Evolutionary conservation across 1,140 invertebrate species (phyloP).

Genomic region (Monomorium pharaonis): DNA sequence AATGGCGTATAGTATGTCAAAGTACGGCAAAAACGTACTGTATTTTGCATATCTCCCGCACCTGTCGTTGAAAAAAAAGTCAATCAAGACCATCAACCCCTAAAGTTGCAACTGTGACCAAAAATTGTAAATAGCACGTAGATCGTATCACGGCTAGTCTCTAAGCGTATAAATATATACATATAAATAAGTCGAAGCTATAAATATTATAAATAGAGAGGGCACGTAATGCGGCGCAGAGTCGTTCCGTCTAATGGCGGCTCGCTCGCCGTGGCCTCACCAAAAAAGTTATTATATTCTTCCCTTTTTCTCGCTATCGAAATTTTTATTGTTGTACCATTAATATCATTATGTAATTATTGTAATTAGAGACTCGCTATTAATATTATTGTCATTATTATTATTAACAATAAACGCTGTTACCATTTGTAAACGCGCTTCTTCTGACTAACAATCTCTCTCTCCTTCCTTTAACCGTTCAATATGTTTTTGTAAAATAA

Average conservation of each 20-base stretch:
- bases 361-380: constrained; percentile 84
- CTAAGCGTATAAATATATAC: constrained; percentile 81
- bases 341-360: constrained; percentile 85
- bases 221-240: constrained; percentile 17
- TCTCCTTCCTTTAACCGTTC: not conserved
- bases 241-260: constrained; percentile 26
- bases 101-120: constrained; percentile 80
- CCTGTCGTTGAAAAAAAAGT: constrained; percentile 64
- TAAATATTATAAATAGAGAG: constrained; percentile 77
- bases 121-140: constrained; percentile 82
- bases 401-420: constrained; percentile 85
- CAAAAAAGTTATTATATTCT: constrained; percentile 76
- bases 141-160: constrained; percentile 76
- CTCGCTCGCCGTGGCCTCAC: constrained; percentile 68
- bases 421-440: constrained; percentile 83
- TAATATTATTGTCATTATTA: constrained; percentile 80
- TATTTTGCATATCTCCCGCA: constrained; percentile 80
- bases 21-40: constrained; percentile 73
- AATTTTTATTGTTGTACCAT: constrained; percentile 84
- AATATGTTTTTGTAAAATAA: not conserved
- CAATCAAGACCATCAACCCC: constrained; percentile 40
- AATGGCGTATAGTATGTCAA: constrained; percentile 51
- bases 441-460: constrained; percentile 1
- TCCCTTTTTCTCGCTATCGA: constrained; percentile 78
- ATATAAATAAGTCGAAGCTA: constrained; percentile 75